Percentiles rank a stretch among this genome's conserved stretches.
These are phyloP conservation scores for Neoaliturus tenellus DNA, from an alignment of 2,888 invertebrate genomes.

Conservation along the genomic window DNA sequence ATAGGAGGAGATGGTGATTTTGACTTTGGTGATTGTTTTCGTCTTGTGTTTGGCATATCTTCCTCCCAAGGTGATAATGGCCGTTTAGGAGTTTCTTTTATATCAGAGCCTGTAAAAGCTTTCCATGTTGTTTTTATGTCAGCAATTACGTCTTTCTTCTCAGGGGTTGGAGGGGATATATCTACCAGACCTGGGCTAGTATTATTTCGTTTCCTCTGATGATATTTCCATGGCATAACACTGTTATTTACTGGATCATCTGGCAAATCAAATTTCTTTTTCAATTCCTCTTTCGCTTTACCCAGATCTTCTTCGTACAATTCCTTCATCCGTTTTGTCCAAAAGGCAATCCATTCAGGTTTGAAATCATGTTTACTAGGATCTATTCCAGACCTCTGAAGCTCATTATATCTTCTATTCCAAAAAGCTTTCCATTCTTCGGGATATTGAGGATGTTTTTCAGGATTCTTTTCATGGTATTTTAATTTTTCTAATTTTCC, in stretches of 20 bases:
- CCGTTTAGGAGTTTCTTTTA: slow-evolving; percentile 64
- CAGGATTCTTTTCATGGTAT: slow-evolving; percentile 89
- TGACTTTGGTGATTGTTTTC: slow-evolving; percentile 18
- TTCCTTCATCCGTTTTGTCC: slow-evolving; percentile 89
- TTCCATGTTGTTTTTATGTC: slow-evolving; percentile 68
- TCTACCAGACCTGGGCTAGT: slow-evolving; percentile 58
- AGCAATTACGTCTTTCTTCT: slow-evolving; percentile 66
- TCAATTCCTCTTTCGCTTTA: slow-evolving; percentile 80
- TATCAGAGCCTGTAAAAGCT: slow-evolving; percentile 67
- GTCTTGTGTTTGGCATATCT: slow-evolving; percentile 23
- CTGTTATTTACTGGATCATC: slow-evolving; percentile 73
- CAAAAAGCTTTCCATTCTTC: slow-evolving; percentile 95
- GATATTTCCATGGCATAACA: not conserved
- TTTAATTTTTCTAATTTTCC: slow-evolving; percentile 73
- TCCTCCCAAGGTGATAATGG: slow-evolving; percentile 60
- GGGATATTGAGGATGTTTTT: slow-evolving; percentile 91
- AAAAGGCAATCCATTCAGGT: slow-evolving; percentile 91
- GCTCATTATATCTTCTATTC: slow-evolving; percentile 88
- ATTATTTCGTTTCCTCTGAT: slow-evolving; percentile 33
- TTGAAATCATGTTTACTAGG: slow-evolving; percentile 89
- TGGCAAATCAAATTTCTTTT: slow-evolving; percentile 73
- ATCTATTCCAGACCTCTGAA: slow-evolving; percentile 82
- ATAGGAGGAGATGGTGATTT: slow-evolving; percentile 55
- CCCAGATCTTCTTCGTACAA: slow-evolving; percentile 83
- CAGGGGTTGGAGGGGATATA: slow-evolving; percentile 64